phyloP scores from a whole-genome alignment of 1,140 invertebrate genomes.

The Parapsyche elsis region DNA sequence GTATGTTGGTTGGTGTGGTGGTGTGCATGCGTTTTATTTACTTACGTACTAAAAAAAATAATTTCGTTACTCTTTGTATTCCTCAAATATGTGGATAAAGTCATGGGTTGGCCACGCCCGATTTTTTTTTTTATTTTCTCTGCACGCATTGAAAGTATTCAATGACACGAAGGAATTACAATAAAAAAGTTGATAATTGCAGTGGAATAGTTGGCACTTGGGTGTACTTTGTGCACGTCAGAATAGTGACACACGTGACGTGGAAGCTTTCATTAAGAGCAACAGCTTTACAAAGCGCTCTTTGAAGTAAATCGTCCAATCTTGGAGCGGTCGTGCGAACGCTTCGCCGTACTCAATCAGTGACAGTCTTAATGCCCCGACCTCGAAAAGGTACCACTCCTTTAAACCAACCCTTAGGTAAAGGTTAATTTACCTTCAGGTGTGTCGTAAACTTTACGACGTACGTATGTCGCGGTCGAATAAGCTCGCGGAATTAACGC shows the following conservation, averaged over 20 bases:
- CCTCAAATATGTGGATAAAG: too few relatives aligned
- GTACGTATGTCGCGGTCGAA: background rate
- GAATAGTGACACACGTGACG: background rate
- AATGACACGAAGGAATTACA: too few relatives aligned
- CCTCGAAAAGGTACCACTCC: background rate
- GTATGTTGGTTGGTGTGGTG: too few relatives aligned
- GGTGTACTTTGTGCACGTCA: too few relatives aligned
- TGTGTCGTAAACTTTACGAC: slow-evolving; percentile 2
- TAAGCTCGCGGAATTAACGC: background rate
- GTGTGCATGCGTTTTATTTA: too few relatives aligned
- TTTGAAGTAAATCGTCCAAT: slow-evolving; percentile 5
- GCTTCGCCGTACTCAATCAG: background rate
- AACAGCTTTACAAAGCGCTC: background rate
- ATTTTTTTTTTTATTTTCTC: too few relatives aligned
- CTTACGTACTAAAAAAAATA: too few relatives aligned
- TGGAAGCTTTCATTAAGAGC: background rate
- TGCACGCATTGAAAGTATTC: too few relatives aligned
- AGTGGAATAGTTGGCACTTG: too few relatives aligned
- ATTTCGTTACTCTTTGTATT: too few relatives aligned
- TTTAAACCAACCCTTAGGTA: background rate
- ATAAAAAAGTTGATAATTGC: too few relatives aligned
- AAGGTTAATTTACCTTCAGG: slow-evolving; percentile 8
- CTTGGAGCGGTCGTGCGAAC: background rate
- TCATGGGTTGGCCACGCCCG: too few relatives aligned
- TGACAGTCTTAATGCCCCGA: background rate